Evolutionary conservation across 2,113 vertebrate genomes (phyloP).

Genomic region (Orycteropus afer): DNA sequence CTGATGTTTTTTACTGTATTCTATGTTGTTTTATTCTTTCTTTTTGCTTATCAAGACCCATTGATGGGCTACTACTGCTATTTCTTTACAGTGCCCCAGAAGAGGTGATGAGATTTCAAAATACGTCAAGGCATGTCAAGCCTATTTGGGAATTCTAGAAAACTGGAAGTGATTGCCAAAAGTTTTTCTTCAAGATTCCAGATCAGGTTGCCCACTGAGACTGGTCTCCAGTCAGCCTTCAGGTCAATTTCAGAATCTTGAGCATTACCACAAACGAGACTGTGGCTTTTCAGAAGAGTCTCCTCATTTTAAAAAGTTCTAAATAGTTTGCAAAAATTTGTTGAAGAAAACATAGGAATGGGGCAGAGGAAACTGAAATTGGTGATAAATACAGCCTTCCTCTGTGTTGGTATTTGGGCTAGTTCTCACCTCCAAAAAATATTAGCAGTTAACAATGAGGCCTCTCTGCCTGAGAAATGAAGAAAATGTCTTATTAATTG

Average conservation of each 20-base stretch:
- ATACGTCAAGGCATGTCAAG: not conserved
- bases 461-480: not conserved
- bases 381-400: not conserved
- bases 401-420: not conserved
- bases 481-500: not conserved
- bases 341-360: not conserved
- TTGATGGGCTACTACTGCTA: not conserved
- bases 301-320: not conserved
- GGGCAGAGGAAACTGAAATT: not conserved
- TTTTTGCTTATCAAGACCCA: not conserved
- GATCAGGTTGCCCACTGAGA: not conserved
- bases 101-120: constrained; percentile 7
- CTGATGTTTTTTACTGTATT: not conserved
- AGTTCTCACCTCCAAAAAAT: not conserved
- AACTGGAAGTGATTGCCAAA: not conserved
- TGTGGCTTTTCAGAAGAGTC: not conserved
- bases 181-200: not conserved
- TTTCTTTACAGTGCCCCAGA: not conserved
- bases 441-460: not conserved
- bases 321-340: not conserved
- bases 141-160: not conserved
- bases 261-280: not conserved
- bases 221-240: not conserved
- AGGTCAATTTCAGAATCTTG: not conserved
- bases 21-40: not conserved